Percentiles rank a stretch among this genome's conserved stretches.
phyloP scores from a whole-genome alignment of 2,888 invertebrate species.

The Muschampia plurimacula region DNA sequence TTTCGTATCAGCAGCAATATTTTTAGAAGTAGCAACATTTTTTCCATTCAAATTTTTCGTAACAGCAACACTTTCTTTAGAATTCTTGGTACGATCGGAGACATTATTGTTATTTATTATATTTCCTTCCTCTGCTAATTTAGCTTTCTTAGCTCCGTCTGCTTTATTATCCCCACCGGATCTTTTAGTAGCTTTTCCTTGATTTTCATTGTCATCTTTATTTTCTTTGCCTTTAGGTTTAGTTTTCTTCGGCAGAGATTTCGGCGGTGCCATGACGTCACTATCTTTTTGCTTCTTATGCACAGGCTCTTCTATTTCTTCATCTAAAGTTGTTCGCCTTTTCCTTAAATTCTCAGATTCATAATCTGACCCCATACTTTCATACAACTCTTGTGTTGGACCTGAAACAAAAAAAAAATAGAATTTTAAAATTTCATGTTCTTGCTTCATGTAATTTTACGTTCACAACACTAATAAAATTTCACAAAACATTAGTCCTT shows the following conservation, averaged over 20 bases:
- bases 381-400: constrained; percentile 47
- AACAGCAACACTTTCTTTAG: not conserved
- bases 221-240: constrained; percentile 29
- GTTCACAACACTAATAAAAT: too few species aligned
- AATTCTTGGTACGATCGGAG: not conserved
- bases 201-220: constrained; percentile 4
- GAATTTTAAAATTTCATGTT: too few species aligned
- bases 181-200: constrained; percentile 21
- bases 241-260: constrained; percentile 64
- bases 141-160: constrained; percentile 23
- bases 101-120: not conserved
- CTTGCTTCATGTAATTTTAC: too few species aligned
- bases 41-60: not conserved
- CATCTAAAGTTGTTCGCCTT: constrained; percentile 48
- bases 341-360: constrained; percentile 53
- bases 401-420: constrained; percentile 10
- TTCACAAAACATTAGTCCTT: too few species aligned
- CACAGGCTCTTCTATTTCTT: constrained; percentile 48
- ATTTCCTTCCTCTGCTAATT: constrained; percentile 18
- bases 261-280: constrained; percentile 74
- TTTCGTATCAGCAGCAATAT: too few species aligned
- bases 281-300: constrained; percentile 45
- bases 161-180: not conserved
- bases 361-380: constrained; percentile 56
- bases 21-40: too few species aligned